phyloP scores from a whole-genome alignment of 1,140 invertebrate genomes.

The Agrilus planipennis region DNA sequence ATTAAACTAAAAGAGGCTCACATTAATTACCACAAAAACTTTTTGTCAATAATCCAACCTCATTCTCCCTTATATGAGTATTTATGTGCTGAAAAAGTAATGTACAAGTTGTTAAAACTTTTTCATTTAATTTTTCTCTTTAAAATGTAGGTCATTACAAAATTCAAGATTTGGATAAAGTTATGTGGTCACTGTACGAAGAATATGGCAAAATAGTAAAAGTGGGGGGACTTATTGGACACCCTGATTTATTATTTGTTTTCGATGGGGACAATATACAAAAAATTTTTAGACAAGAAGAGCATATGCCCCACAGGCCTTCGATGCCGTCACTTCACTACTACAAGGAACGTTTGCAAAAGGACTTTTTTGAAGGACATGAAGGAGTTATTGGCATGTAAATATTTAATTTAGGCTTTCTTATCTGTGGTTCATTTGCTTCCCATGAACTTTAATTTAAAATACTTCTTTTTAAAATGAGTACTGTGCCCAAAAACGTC shows the following conservation, averaged over 20 bases:
- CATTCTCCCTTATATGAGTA: not conserved
- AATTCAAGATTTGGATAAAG: slow-evolving; percentile 60
- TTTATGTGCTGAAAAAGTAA: not conserved
- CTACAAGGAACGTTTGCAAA: slow-evolving; percentile 61
- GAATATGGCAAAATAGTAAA: slow-evolving; percentile 62
- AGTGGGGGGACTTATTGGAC: slow-evolving; percentile 58
- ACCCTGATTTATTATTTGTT: slow-evolving; percentile 67
- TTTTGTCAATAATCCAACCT: not conserved
- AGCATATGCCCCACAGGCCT: slow-evolving; percentile 60
- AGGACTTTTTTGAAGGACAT: slow-evolving; percentile 59
- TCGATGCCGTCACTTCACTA: slow-evolving; percentile 67
- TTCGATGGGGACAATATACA: slow-evolving; percentile 66
- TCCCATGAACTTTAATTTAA: too few relatives aligned
- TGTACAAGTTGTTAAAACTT: too few relatives aligned
- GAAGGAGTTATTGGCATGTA: slow-evolving; percentile 70
- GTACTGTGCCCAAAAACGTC: too few relatives aligned
- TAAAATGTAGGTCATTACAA: slow-evolving; percentile 50
- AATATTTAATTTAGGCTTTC: slow-evolving; percentile 25
- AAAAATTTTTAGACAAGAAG: slow-evolving; percentile 61
- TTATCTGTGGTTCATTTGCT: too few relatives aligned
- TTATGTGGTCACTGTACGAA: slow-evolving; percentile 50
- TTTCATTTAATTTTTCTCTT: slow-evolving; percentile 2
- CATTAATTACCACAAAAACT: too few relatives aligned
- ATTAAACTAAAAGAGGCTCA: too few relatives aligned
- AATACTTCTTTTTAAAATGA: too few relatives aligned